Conservation (phyloP, 35 echinoderm and acorn worm species). For the Apostichopus californicus region DNA sequence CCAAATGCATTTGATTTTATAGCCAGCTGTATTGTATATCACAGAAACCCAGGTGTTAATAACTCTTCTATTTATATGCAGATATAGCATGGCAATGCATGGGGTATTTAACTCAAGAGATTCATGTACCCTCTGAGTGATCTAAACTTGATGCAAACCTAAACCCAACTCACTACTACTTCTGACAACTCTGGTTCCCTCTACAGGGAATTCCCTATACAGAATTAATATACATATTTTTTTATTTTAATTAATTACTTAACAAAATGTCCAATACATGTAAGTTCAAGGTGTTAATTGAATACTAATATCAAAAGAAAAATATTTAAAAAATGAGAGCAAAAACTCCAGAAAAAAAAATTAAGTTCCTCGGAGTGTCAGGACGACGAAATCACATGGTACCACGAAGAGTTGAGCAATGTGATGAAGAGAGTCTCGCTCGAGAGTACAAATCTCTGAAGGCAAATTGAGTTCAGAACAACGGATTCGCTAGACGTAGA, state of each 20-base stretch:
- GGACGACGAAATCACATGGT: not conserved
- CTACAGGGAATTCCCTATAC: not conserved
- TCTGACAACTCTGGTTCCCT: too few relatives aligned
- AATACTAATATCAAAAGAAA: constrained; percentile 3
- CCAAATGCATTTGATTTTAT: too few relatives aligned
- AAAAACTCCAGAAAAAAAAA: not conserved
- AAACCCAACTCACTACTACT: too few relatives aligned
- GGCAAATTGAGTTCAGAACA: constrained; percentile 2
- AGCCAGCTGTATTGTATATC: too few relatives aligned
- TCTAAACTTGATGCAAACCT: too few relatives aligned
- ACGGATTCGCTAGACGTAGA: constrained; percentile 70
- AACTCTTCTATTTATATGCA: too few relatives aligned
- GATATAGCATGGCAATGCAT: too few relatives aligned
- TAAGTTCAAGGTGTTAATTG: constrained; percentile 18
- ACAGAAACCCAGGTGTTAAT: too few relatives aligned
- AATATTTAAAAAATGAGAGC: not conserved
- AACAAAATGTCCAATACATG: constrained; percentile 4
- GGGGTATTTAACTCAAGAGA: too few relatives aligned
- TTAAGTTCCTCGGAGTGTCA: not conserved
- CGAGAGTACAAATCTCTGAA: not conserved
- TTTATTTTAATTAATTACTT: not conserved
- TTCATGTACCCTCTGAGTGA: too few relatives aligned
- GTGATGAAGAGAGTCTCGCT: not conserved
- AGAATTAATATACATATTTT: not conserved
- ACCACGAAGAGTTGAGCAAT: not conserved